Evolutionary conservation across 2,113 vertebrate genomes (phyloP), one percentile per base, ranked within the genome.

Genomic region (Grammomys dolichurus): DNA sequence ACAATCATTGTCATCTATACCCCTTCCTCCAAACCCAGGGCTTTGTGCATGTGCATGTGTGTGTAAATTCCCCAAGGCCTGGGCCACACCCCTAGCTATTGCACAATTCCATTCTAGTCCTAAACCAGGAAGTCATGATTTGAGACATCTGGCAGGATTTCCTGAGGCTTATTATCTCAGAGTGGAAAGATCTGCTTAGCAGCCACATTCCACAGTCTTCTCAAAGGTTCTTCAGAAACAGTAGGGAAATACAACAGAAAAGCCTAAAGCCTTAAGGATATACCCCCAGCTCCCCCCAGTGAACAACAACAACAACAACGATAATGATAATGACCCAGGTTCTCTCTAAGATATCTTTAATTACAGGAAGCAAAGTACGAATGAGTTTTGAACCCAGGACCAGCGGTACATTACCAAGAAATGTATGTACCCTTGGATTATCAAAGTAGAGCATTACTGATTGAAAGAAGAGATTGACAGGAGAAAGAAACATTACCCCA

Each of bases 141-240:
- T 92, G 0, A 97, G 96, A 96, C 97, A 97, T 97, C 96, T 98
- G 96, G 93, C 92, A 93, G 36, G 92, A 97, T 95, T 98, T 96
- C 96, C 98, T 96, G 95, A 80, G 87, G 90, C 78, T 97, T 95
- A 92, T 60, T 91, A 96, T 93, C 95, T 93, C 88, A 94, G 84
- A 89, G 93, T 92, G 87, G 77, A 98, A 96, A 97, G 96, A 98
- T 97, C 67, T 97, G 97, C 96, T 96, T 97, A 97, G 95, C 93
- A 97, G 96, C 17, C 88, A 95, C 95, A 94, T 80, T 96, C 98
- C 96, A 95, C 84, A 98, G 87, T 78, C 93, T 92, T 96, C 58
- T 58, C 51, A 97, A 97, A 95, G 93, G 96, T 96, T 97, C 97
- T 98, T 63, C 82, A 94, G 82, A 97, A 97, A 97, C 95, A 96